These are phyloP conservation scores for Cranoglanis bouderius DNA, from an alignment of 2,113 vertebrate genomes.

Conservation along the genomic window DNA sequence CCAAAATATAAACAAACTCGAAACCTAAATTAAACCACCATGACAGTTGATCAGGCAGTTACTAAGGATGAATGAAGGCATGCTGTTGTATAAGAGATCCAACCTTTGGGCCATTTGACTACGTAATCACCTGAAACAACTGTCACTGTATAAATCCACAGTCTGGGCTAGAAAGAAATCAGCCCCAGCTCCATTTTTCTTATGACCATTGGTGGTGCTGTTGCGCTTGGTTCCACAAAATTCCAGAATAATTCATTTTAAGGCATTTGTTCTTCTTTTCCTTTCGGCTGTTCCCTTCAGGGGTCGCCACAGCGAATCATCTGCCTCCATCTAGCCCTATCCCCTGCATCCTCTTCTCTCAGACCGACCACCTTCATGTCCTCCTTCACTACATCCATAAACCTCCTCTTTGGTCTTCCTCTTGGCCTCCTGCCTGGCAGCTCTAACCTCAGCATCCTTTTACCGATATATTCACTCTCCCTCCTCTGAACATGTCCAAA, in stretches of 20 bases:
- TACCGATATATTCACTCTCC: too few relatives aligned
- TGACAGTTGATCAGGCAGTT: background rate
- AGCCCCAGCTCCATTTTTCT: background rate
- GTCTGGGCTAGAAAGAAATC: background rate
- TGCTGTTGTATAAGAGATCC: background rate
- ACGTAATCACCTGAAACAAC: background rate
- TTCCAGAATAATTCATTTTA: background rate
- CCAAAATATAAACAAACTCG: background rate
- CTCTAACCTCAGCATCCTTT: too few relatives aligned
- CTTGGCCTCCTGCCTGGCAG: too few relatives aligned
- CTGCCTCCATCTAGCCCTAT: too few relatives aligned
- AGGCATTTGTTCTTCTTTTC: background rate
- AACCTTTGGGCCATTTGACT: background rate
- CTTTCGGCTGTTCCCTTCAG: too few relatives aligned
- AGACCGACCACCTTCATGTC: too few relatives aligned
- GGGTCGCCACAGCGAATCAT: too few relatives aligned
- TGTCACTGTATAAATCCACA: background rate
- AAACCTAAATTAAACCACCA: background rate
- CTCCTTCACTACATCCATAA: too few relatives aligned
- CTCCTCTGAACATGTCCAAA: too few relatives aligned
- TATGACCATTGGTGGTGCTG: background rate
- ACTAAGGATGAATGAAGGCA: background rate
- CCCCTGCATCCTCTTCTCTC: too few relatives aligned
- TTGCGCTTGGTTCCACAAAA: background rate
- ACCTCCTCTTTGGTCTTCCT: too few relatives aligned